A percentile compares a stretch with the other conserved stretches of the same genome.
These are phyloP conservation scores for Dicentrarchus labrax DNA, from an alignment of 2,113 vertebrate genomes.

Conservation along the genomic window DNA sequence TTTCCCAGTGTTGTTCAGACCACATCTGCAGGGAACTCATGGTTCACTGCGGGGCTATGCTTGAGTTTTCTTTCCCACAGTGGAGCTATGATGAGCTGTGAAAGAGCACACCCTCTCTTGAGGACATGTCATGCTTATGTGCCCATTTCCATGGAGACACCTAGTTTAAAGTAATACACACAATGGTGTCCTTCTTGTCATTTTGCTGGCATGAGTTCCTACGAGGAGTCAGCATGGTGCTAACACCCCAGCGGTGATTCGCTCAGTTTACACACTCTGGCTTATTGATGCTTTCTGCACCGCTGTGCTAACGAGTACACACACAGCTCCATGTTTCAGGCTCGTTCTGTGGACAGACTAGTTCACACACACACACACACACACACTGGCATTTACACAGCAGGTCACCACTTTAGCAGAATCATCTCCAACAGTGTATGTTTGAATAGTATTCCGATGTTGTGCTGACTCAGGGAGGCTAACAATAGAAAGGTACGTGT, in stretches of 20 bases:
- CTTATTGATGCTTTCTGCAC: slow-evolving; percentile 21
- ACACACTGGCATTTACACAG: slow-evolving; percentile 24
- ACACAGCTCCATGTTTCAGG: not conserved
- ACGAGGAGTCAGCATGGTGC: slow-evolving; percentile 26
- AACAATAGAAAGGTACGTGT: slow-evolving; percentile 44
- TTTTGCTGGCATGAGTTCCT: slow-evolving; percentile 43
- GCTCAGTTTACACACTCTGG: not conserved
- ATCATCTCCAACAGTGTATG: slow-evolving; percentile 32
- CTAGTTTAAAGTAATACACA: slow-evolving; percentile 63
- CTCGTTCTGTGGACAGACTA: too few relatives aligned
- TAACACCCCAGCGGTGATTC: slow-evolving; percentile 23
- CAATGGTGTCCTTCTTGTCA: slow-evolving; percentile 59
- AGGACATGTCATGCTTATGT: slow-evolving; percentile 39
- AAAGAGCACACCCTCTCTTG: slow-evolving; percentile 8
- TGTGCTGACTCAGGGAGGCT: slow-evolving; percentile 43
- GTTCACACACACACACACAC: slow-evolving; percentile 32
- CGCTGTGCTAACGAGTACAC: slow-evolving; percentile 36
- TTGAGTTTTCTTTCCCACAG: slow-evolving; percentile 40
- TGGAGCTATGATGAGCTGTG: slow-evolving; percentile 53
- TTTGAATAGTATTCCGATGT: not conserved
- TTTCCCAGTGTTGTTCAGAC: slow-evolving; percentile 14
- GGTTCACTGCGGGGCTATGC: slow-evolving; percentile 39
- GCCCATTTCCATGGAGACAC: slow-evolving; percentile 75
- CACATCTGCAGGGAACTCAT: slow-evolving; percentile 48
- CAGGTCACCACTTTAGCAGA: slow-evolving; percentile 20